Evolutionary conservation across 2,888 invertebrate genomes (phyloP).

Genomic region (Parochlus steinenii): DNA sequence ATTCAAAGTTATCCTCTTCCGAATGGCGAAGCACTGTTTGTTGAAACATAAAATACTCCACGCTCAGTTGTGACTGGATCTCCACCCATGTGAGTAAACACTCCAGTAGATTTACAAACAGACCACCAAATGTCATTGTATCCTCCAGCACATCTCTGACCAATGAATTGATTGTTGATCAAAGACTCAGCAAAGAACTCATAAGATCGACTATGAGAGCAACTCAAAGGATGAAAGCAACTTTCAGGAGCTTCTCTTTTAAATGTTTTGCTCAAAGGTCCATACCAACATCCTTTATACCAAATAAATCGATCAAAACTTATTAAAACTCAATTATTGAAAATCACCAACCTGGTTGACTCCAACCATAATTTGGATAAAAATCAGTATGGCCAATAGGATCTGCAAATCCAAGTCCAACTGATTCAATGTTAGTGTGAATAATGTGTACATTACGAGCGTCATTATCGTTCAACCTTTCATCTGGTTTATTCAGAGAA

Average conservation of each 20-base stretch:
- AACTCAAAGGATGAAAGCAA: constrained; percentile 24
- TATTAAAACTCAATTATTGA: too few relatives aligned
- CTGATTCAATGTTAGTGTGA: constrained; percentile 26
- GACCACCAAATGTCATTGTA: too few relatives aligned
- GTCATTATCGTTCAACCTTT: constrained; percentile 20
- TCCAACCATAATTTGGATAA: constrained; percentile 35
- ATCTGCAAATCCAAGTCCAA: constrained; percentile 22
- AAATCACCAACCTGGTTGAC: constrained; percentile 37
- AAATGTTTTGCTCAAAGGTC: too few relatives aligned
- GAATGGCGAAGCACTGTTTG: constrained; percentile 21
- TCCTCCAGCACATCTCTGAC: constrained; percentile 19
- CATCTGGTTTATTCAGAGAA: constrained; percentile 17
- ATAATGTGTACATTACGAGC: constrained; percentile 25
- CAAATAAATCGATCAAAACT: too few relatives aligned
- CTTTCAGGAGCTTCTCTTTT: too few relatives aligned
- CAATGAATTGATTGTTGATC: too few relatives aligned
- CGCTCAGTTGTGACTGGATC: constrained; percentile 16
- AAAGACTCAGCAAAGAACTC: constrained; percentile 31
- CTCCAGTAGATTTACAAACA: too few relatives aligned
- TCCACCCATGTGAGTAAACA: too few relatives aligned
- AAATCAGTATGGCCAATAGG: constrained; percentile 32
- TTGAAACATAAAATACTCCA: constrained; percentile 24
- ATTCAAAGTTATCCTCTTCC: too few relatives aligned
- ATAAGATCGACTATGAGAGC: constrained; percentile 31
- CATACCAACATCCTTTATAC: too few relatives aligned